Base-by-base conservation (phyloP, 2,797 vertebrate species). In the Phylloscopus collybita region DNA sequence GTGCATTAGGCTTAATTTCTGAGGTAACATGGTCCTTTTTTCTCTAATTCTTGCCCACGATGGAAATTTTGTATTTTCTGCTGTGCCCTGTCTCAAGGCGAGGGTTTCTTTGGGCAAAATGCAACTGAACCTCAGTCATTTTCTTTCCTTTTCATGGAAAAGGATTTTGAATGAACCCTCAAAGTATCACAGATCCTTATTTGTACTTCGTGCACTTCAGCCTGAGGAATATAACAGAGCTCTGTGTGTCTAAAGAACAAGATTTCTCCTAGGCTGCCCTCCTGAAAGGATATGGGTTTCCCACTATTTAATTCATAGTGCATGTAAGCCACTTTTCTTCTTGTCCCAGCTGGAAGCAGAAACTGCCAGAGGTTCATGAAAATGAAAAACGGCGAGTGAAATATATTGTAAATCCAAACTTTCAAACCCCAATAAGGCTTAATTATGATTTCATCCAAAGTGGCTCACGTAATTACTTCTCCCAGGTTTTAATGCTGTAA, bases 371-470 rank as follows among this genome's bases (percentile, higher is more conserved):
- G 29, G 64, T 64, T 47, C 67, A 57, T 73, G 65, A 88, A 95
- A 95, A 76, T 93, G 84, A 93, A 93, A 92, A 93, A 90, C 0
- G 0, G 40, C 4, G 23, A 92, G 75, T 75, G 80, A 94, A 94
- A 92, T 44, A 62, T 7, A 70, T 29, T 91, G 92, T 84, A 92
- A 95, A 90, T 88, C 45, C 76, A 81, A 94, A 92, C 90, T 92
- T 96, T 92, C 92, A 94, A 83, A 75, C 42, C 69, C 69, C 59
- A 96, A 79, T 94, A 95, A 94, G 80, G 25, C 53, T 86, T 92
- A 93, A 94, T 95, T 94, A 88, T 79, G 27, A 81, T 92, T 96
- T 94, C 92, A 94, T 86, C 85, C 85, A 47, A 90, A 95, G 80
- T 81, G 73, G 87, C 91, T 94, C 64, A 72, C 27, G 0, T 88